These are phyloP conservation scores for Psittacula echo DNA, from an alignment of 2,797 vertebrate genomes.

Conservation along the genomic window DNA sequence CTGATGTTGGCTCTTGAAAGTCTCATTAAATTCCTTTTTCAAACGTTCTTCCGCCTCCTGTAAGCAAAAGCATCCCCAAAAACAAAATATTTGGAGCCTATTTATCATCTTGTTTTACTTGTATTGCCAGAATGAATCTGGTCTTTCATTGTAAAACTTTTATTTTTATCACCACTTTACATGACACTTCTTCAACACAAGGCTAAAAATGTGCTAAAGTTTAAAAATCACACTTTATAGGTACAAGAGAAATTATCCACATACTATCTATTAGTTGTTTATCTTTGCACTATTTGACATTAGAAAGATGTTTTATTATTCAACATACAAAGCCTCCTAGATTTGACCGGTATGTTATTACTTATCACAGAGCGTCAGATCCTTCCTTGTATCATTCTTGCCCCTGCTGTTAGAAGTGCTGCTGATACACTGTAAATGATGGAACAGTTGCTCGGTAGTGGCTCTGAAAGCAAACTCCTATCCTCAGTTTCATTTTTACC, in stretches of 20 bases:
- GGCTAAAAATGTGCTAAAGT: background rate
- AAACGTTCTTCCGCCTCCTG: slow-evolving; percentile 81
- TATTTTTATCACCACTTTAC: background rate
- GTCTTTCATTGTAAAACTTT: background rate
- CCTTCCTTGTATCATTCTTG: background rate
- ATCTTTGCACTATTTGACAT: background rate
- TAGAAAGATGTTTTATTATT: background rate
- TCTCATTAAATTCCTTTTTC: slow-evolving; percentile 76
- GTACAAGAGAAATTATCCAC: background rate
- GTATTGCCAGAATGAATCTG: background rate
- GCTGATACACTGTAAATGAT: background rate
- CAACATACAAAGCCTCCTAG: background rate
- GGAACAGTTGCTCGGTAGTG: background rate
- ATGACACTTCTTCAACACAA: background rate
- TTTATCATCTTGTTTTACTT: background rate
- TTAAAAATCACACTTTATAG: background rate
- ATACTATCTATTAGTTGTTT: background rate
- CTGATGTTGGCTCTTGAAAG: slow-evolving; percentile 78
- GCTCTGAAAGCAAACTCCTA: background rate
- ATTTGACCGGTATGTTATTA: background rate
- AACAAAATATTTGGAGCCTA: background rate
- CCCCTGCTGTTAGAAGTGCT: background rate
- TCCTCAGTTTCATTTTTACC: background rate
- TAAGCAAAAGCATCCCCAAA: background rate
- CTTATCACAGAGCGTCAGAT: background rate